These are phyloP conservation scores for Montipora sp. DNA, from an alignment of 64 coral and sea anemone genomes.

Conservation along the genomic window DNA sequence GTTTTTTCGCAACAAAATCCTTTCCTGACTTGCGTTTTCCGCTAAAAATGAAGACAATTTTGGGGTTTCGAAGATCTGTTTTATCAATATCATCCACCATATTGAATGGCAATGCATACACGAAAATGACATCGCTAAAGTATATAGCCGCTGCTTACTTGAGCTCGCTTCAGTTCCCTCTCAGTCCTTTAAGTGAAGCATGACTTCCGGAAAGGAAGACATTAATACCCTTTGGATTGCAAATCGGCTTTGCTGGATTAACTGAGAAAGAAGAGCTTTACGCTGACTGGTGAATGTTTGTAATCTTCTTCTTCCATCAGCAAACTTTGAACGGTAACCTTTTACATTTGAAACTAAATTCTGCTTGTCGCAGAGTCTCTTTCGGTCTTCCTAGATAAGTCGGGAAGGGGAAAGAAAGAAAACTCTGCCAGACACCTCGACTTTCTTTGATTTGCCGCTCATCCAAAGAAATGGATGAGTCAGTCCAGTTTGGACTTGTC, in stretches of 20 bases:
- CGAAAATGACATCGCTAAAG: background rate
- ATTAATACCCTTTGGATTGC: conserved; percentile 79
- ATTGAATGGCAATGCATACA: conserved; percentile 10
- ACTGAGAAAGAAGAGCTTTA: conserved; percentile 87
- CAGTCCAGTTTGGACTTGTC: no score
- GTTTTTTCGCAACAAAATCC: conserved; percentile 81
- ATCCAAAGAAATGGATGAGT: no score
- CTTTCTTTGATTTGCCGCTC: no score
- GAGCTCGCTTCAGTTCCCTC: background rate
- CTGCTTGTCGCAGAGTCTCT: no score
- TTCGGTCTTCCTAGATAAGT: no score
- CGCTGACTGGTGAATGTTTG: background rate
- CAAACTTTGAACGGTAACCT: no score
- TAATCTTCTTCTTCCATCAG: no score
- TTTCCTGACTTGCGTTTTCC: conserved; percentile 99
- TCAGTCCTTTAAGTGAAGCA: background rate
- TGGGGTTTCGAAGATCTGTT: background rate
- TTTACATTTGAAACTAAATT: no score
- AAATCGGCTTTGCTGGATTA: conserved; percentile 86
- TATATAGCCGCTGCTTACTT: background rate
- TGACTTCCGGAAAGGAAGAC: conserved; percentile 17
- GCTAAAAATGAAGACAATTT: conserved; percentile 80
- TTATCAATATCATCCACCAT: conserved; percentile 62
- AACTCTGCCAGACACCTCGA: no score
- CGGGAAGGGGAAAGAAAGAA: no score